Evolutionary conservation across 2,113 vertebrate genomes (phyloP).

Genomic region (Pterophyllum scalare): DNA sequence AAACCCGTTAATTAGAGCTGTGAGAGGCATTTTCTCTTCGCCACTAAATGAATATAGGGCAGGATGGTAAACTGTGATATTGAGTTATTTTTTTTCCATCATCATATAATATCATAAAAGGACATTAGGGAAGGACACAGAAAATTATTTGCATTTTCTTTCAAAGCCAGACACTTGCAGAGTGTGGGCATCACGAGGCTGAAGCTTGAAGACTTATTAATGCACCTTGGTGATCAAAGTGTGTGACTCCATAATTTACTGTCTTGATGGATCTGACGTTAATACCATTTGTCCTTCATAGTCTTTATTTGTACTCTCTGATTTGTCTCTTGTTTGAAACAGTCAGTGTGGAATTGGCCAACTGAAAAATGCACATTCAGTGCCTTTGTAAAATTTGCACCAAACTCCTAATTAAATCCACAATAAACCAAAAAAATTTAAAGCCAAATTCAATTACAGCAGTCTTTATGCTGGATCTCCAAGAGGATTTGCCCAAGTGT

Average conservation of each 20-base stretch:
- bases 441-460: not conserved
- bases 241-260: not conserved
- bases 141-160: not conserved
- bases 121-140: not conserved
- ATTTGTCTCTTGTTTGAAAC: not conserved
- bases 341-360: not conserved
- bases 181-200: not conserved
- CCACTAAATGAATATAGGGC: not conserved
- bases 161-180: not conserved
- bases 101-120: not conserved
- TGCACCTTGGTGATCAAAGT: not conserved
- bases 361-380: not conserved
- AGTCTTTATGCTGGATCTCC: too few species aligned
- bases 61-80: not conserved
- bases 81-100: not conserved
- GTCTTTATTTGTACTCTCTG: not conserved
- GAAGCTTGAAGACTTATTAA: not conserved
- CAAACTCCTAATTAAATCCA: not conserved
- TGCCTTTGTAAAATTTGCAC: not conserved
- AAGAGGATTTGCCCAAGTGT: conserved; percentile 17
- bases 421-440: not conserved
- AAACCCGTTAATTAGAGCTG: not conserved
- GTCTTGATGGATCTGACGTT: not conserved
- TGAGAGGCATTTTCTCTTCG: not conserved
- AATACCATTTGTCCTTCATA: not conserved